Evolutionary conservation across 2,113 vertebrate genomes (phyloP).

Genomic region (Barbus barbus): DNA sequence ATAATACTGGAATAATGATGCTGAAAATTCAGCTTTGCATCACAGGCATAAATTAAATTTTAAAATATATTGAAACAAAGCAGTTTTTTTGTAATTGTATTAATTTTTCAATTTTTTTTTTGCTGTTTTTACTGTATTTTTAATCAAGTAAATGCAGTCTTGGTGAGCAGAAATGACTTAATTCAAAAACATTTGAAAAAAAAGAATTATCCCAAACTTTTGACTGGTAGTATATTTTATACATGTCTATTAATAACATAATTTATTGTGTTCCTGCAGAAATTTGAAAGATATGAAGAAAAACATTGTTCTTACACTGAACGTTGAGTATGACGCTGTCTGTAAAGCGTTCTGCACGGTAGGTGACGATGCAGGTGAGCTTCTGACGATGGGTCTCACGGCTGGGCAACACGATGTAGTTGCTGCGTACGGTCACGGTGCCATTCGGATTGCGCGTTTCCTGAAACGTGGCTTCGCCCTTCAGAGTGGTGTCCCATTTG

Average conservation of each 20-base stretch:
- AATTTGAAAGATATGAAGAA: not conserved
- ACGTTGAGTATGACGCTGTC: constrained; percentile 92
- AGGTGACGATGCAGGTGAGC: constrained; percentile 89
- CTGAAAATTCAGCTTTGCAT: no score
- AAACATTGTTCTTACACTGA: constrained; percentile 88
- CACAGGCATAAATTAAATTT: no score
- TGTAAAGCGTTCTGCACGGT: constrained; percentile 81
- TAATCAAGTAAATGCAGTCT: not conserved
- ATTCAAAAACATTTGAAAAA: not conserved
- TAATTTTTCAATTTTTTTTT: not conserved
- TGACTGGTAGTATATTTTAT: no score
- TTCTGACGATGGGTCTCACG: constrained; percentile 88
- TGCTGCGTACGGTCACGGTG: constrained; percentile 90
- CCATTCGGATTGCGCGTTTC: constrained; percentile 89
- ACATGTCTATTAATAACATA: not conserved
- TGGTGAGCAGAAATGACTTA: not conserved
- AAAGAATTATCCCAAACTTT: not conserved
- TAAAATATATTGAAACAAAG: not conserved
- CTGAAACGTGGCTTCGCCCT: constrained; percentile 86
- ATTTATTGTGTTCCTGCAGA: no score
- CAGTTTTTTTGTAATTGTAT: not conserved
- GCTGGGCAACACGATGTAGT: constrained; percentile 86
- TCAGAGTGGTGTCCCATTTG: constrained; percentile 92
- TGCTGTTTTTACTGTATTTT: not conserved
- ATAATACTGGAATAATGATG: no score